These are phyloP conservation scores for Ranitomeya imitator DNA, from an alignment of 2,113 vertebrate genomes.

Conservation along the genomic window DNA sequence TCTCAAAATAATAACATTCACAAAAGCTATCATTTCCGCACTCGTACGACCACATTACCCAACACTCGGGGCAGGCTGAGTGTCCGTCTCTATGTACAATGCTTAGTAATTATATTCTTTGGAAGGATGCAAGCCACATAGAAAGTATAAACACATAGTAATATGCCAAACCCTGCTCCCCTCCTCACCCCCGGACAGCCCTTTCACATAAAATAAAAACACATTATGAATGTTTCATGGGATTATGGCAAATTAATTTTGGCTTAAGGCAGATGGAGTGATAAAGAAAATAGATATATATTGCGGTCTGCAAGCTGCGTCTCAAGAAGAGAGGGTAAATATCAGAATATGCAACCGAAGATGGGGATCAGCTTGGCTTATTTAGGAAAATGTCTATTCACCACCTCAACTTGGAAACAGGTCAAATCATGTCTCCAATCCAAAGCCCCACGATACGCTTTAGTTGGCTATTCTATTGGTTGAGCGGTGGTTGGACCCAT, in stretches of 20 bases:
- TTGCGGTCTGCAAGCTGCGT: conserved; percentile 43
- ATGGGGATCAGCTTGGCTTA: neutral
- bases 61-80: neutral
- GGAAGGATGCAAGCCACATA: conserved; percentile 21
- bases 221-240: neutral
- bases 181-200: conserved; percentile 19
- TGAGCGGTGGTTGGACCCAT: too few relatives aligned
- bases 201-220: conserved; percentile 26
- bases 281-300: neutral
- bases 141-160: neutral
- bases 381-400: neutral
- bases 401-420: too few relatives aligned
- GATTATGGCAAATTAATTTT: conserved; percentile 31
- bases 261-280: conserved; percentile 47
- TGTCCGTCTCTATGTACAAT: neutral
- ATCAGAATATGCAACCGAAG: neutral
- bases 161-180: neutral
- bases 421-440: neutral
- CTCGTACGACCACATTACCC: neutral
- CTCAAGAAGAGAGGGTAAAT: neutral
- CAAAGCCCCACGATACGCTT: too few relatives aligned
- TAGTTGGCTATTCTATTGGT: too few relatives aligned
- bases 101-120: conserved; percentile 12
- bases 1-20: neutral
- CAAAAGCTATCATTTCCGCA: neutral